These are phyloP conservation scores for Grallaria varia DNA, from an alignment of 2,113 vertebrate genomes.

Conservation along the genomic window DNA sequence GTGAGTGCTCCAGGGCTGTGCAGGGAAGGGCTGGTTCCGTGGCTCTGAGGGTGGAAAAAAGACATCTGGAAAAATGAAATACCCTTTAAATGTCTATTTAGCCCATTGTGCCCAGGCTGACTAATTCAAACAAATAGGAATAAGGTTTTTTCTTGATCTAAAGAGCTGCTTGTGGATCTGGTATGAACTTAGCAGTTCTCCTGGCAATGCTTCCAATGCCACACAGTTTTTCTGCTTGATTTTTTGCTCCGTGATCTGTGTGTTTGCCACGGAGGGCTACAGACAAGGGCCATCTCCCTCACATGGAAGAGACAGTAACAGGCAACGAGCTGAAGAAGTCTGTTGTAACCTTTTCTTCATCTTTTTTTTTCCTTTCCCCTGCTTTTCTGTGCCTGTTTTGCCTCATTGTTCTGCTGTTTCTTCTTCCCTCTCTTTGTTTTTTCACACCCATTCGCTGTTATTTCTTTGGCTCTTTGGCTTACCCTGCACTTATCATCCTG, in stretches of 20 bases:
- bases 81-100: background rate
- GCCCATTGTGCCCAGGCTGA: background rate
- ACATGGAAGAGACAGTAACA: background rate
- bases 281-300: background rate
- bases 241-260: background rate
- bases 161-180: background rate
- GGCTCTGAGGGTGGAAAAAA: background rate
- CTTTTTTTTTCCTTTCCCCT: background rate
- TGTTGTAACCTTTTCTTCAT: background rate
- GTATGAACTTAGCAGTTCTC: background rate
- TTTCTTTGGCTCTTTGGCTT: background rate
- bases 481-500: background rate
- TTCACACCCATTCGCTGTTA: background rate
- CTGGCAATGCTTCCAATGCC: background rate
- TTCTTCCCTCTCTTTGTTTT: background rate
- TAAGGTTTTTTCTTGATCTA: background rate
- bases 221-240: background rate
- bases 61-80: background rate
- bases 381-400: background rate
- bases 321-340: background rate
- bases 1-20: background rate
- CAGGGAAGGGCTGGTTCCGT: background rate
- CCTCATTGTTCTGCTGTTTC: accelerated
- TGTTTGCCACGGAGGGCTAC: background rate
- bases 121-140: background rate